Base-by-base conservation (phyloP, 2,888 invertebrate genomes). In the Busseola fusca region DNA sequence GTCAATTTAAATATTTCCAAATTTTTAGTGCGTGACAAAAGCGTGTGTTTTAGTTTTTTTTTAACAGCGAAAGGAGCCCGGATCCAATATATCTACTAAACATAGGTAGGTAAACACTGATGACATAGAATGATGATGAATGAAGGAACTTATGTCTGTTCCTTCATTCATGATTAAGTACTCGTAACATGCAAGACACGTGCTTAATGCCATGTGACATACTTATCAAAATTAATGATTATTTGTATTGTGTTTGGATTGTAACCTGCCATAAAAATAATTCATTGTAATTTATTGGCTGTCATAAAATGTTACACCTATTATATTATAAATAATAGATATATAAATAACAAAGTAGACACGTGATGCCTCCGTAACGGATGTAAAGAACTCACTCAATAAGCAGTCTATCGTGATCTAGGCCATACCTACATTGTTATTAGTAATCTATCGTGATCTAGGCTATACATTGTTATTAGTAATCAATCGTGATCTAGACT, bases 191-290 rank as follows among this genome's bases (percentile, higher is more conserved):
- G 40, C 78, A 62, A 25, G 25, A 40, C 79, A 74, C 79, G 79
- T 79, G 64, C 65, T 42, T 64, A 57, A 69, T 34, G 58, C 75
- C 69, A 67, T 69, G 57, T 69, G 75, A 69, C 45, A 54, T 78
- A n/a, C n/a, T n/a, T n/a, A 69, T 69, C 71, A 48, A 74, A 64
- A 79, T 82, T 69, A 74, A 79, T 78, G 68, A 54, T 66, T 57
- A 69, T 64, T 67, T 48, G 64, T 65, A 74, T 69, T 66, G 66
- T 74, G 45, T 82, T 69, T 60, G 63, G 63, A 67, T 60, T 79
- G 37, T 64, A 57, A 63, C 56, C 63, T 34, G 69, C 64, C 63
- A 58, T 69, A 59, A 58, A 48, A 74, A 82, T 69, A 67, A 74
- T 74, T 66, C 52, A 79, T 69, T 69, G 68, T 67, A 72, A 68